Conservation (phyloP, 2,888 invertebrate genomes). For the Prosapia bicincta region DNA sequence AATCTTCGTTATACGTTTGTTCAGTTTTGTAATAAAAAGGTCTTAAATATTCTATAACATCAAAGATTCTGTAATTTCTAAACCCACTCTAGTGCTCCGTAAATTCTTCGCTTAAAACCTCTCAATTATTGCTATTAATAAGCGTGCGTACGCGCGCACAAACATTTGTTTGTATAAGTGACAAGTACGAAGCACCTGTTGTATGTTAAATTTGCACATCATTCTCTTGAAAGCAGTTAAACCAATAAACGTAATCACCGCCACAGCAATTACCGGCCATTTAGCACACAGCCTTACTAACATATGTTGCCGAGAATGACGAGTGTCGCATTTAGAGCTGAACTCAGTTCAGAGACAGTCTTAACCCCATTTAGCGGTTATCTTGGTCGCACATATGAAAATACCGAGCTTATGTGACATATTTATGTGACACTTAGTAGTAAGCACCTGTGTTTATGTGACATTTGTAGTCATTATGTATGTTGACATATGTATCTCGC, state of each 20-base stretch:
- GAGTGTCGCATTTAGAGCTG: not conserved
- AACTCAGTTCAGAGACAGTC: no score
- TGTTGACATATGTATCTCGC: not conserved
- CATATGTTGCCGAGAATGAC: not conserved
- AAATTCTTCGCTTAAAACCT: no score
- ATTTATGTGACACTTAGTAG: not conserved
- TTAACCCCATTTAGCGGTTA: not conserved
- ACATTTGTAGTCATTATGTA: not conserved
- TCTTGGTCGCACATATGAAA: not conserved
- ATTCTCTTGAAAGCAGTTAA: not conserved
- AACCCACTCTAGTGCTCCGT: no score
- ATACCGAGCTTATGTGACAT: not conserved
- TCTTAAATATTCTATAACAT: no score
- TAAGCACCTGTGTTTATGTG: not conserved
- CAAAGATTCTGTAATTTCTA: no score
- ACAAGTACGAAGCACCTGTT: not conserved
- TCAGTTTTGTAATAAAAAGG: no score
- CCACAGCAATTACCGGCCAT: not conserved
- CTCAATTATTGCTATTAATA: no score
- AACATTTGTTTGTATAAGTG: no score
- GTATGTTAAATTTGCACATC: not conserved
- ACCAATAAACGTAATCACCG: not conserved
- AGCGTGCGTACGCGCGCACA: no score
- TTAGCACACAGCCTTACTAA: not conserved
- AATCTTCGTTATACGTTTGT: no score